These are phyloP conservation scores for Bagarius yarrelli DNA, from an alignment of 2,113 vertebrate species.

Conservation along the genomic window DNA sequence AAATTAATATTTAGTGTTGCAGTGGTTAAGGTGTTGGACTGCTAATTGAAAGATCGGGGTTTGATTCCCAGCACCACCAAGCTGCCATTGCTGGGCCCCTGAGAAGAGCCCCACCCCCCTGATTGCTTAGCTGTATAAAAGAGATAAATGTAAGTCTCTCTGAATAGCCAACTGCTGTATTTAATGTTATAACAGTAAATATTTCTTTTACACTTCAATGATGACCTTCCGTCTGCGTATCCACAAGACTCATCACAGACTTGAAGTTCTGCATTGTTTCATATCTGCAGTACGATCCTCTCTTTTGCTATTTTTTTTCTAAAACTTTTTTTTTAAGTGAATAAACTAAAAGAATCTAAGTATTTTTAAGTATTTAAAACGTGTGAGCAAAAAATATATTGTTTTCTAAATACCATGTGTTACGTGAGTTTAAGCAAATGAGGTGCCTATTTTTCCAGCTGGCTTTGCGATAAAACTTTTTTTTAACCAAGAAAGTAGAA, in stretches of 20 bases:
- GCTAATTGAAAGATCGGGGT: too few relatives aligned
- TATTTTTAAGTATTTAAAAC: neutral
- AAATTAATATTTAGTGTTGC: too few relatives aligned
- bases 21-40: too few relatives aligned
- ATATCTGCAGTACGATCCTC: conserved; percentile 44
- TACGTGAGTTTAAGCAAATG: neutral
- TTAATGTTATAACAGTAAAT: neutral
- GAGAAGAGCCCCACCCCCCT: too few relatives aligned
- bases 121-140: too few relatives aligned
- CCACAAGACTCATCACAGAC: neutral
- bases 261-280: conserved; percentile 2
- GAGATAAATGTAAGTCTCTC: too few relatives aligned
- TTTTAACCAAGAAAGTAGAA: neutral
- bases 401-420: too few relatives aligned
- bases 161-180: too few relatives aligned
- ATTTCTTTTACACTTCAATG: conserved; percentile 9
- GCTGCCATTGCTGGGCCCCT: too few relatives aligned
- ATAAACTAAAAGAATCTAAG: neutral
- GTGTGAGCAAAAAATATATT: neutral
- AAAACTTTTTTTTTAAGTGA: neutral
- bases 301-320: conserved; percentile 36
- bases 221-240: neutral
- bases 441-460: neutral
- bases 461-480: neutral
- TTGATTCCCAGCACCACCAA: too few relatives aligned